These are phyloP conservation scores for Agrypnia vestita DNA, from an alignment of 1,140 invertebrate genomes.

Conservation along the genomic window DNA sequence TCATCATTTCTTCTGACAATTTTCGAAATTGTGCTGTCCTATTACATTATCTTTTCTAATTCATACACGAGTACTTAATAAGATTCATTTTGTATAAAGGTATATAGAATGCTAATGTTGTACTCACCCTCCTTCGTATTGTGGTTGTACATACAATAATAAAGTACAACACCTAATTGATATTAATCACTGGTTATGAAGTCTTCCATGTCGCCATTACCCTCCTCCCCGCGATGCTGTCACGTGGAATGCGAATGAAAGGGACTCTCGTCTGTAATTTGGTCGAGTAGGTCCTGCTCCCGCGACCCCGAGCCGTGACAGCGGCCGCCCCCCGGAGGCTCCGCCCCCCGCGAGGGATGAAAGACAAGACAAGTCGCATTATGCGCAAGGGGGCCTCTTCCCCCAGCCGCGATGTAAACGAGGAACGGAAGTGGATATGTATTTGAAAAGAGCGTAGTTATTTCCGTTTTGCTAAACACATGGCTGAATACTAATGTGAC, in stretches of 20 bases:
- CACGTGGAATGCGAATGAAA: constrained; percentile 20
- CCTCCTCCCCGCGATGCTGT: neutral
- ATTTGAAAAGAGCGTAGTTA: constrained; percentile 21
- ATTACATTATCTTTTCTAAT: too few species aligned
- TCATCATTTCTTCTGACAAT: too few species aligned
- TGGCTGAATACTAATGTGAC: constrained; percentile 19
- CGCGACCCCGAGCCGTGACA: neutral
- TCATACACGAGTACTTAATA: too few species aligned
- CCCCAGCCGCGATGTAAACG: neutral
- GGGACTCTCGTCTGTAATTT: constrained; percentile 1
- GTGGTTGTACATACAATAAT: too few species aligned
- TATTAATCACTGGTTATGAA: too few species aligned
- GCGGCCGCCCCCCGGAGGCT: neutral
- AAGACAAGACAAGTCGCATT: neutral
- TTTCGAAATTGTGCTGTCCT: too few species aligned
- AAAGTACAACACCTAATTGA: too few species aligned
- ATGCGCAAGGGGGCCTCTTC: neutral
- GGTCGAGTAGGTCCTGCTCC: neutral
- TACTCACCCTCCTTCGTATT: too few species aligned
- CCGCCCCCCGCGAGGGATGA: neutral
- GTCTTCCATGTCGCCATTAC: too few species aligned
- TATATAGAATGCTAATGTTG: too few species aligned
- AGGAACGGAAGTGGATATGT: constrained; percentile 20
- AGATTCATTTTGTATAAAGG: too few species aligned
- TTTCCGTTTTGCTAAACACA: constrained; percentile 16